phyloP scores from a whole-genome alignment of 1,140 invertebrate genomes.

The Ditylenchus dipsaci region DNA sequence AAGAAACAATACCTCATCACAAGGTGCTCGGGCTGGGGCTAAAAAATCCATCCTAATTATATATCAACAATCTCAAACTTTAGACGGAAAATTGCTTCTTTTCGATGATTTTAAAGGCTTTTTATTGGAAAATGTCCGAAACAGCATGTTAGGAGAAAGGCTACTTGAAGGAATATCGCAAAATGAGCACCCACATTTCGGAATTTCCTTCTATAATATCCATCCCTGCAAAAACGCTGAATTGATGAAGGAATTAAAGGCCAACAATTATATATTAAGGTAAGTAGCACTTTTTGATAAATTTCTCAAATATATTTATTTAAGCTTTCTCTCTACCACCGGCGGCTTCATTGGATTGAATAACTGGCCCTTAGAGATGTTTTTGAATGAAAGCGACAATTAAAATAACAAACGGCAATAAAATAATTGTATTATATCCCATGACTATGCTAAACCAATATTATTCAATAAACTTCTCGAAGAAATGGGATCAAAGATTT shows the following conservation, averaged over 20 bases:
- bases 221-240: constrained; percentile 41
- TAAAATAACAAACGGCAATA: background rate
- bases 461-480: background rate
- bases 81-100: constrained; percentile 28
- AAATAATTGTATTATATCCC: background rate
- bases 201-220: constrained; percentile 48
- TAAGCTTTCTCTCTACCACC: constrained; percentile 21
- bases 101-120: constrained; percentile 24
- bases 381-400: background rate
- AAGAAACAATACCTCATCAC: too few species aligned
- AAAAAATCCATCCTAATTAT: too few species aligned
- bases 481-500: too few species aligned
- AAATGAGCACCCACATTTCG: constrained; percentile 42
- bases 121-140: background rate
- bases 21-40: too few species aligned
- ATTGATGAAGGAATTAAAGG: constrained; percentile 17
- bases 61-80: too few species aligned
- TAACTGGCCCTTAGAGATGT: background rate
- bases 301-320: background rate
- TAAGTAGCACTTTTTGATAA: background rate
- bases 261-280: constrained; percentile 19
- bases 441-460: background rate
- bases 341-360: constrained; percentile 11
- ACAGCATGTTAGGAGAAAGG: background rate
- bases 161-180: constrained; percentile 38